These are phyloP conservation scores for Opisthocomus hoazin DNA, from an alignment of 2,113 vertebrate genomes.

Conservation along the genomic window DNA sequence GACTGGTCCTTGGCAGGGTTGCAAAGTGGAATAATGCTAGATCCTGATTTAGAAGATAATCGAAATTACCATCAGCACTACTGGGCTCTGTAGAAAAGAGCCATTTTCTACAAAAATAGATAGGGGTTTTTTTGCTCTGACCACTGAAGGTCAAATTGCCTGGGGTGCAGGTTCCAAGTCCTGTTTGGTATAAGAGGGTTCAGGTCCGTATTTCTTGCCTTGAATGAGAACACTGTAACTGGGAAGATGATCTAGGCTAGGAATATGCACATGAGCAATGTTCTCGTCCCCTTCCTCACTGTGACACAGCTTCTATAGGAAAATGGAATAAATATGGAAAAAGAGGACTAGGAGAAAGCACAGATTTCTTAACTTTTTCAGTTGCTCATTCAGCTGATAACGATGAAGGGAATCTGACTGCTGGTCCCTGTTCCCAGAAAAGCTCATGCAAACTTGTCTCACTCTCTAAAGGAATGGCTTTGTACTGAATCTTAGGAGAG, in stretches of 20 bases:
- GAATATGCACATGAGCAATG: neutral
- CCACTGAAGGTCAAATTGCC: neutral
- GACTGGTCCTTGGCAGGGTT: neutral
- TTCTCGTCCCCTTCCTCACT: neutral
- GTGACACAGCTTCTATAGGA: neutral
- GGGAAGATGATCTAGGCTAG: neutral
- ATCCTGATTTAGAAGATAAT: neutral
- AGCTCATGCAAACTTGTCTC: neutral
- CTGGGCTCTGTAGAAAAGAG: neutral
- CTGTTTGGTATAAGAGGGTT: neutral
- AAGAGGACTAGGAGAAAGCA: neutral
- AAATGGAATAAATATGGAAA: neutral
- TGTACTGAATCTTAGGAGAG: neutral
- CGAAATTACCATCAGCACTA: neutral
- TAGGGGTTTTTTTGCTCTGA: accelerated
- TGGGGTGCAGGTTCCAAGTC: neutral
- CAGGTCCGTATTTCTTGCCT: neutral
- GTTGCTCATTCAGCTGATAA: neutral
- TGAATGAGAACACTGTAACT: neutral
- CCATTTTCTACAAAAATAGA: neutral
- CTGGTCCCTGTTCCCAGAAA: neutral
- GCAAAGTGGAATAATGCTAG: neutral
- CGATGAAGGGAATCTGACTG: neutral
- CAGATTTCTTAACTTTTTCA: neutral
- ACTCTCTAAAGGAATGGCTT: neutral